These are phyloP conservation scores for Esox lucius DNA, from an alignment of 2,797 vertebrate genomes.

Conservation along the genomic window DNA sequence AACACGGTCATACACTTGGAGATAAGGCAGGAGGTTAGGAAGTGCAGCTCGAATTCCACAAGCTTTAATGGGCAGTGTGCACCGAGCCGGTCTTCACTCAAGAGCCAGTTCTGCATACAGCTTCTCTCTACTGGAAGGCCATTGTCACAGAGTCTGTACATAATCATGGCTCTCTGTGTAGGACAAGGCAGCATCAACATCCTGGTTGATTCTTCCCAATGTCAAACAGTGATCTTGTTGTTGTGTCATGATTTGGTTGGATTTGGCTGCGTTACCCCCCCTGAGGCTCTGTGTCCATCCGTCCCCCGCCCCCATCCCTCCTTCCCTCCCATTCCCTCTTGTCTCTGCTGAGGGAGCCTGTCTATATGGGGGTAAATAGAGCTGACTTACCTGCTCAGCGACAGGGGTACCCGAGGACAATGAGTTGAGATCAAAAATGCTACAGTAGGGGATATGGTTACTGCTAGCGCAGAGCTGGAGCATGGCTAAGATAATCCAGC, in stretches of 20 bases:
- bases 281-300: background rate
- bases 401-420: slow-evolving; percentile 46
- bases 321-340: background rate
- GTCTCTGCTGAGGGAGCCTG: slow-evolving; percentile 2
- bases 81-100: too few relatives aligned
- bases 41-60: too few relatives aligned
- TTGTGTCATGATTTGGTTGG: background rate
- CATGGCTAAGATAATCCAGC: background rate
- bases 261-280: background rate
- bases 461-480: background rate
- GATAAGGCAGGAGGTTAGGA: too few relatives aligned
- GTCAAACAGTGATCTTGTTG: too few relatives aligned
- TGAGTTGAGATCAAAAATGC: slow-evolving; percentile 33
- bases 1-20: too few relatives aligned
- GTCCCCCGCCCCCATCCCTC: background rate
- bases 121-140: too few relatives aligned
- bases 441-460: background rate
- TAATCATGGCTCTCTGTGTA: too few relatives aligned
- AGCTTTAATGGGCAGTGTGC: too few relatives aligned
- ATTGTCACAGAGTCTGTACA: too few relatives aligned
- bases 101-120: too few relatives aligned
- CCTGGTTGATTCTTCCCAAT: too few relatives aligned
- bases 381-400: slow-evolving; percentile 38
- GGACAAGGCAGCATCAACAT: too few relatives aligned
- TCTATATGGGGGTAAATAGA: slow-evolving; percentile 40